Percentiles rank a stretch among this genome's conserved stretches.
These are phyloP conservation scores for Hippocampus abdominalis DNA, from an alignment of 2,113 vertebrate species.

Conservation along the genomic window DNA sequence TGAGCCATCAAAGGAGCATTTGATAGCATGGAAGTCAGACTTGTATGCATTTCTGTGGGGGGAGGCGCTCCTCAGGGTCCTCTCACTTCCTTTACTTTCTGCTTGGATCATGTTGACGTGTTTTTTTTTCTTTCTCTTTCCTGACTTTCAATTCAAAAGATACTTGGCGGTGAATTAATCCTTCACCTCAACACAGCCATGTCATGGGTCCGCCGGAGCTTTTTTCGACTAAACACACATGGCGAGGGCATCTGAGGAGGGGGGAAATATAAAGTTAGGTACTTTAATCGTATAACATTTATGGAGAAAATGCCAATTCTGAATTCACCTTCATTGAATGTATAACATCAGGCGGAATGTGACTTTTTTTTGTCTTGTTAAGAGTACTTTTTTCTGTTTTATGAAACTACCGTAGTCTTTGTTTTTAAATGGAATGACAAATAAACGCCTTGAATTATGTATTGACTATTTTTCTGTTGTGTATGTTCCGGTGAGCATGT, in stretches of 20 bases:
- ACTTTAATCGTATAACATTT: neutral
- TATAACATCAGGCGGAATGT: neutral
- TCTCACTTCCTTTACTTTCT: slow-evolving; percentile 84
- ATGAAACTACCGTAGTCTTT: neutral
- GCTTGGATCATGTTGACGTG: slow-evolving; percentile 82
- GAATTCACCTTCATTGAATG: neutral
- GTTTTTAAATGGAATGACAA: neutral
- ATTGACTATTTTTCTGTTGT: too few relatives aligned
- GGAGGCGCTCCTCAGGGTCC: slow-evolving; percentile 85
- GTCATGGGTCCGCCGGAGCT: slow-evolving; percentile 48
- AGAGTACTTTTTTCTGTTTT: neutral
- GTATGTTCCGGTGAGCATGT: neutral
- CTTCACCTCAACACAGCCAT: slow-evolving; percentile 33
- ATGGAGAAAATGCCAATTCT: neutral
- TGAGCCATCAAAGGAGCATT: slow-evolving; percentile 85
- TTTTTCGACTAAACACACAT: slow-evolving; percentile 50
- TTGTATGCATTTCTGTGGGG: slow-evolving; percentile 90
- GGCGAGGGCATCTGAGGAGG: slow-evolving; percentile 52
- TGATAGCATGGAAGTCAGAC: slow-evolving; percentile 89
- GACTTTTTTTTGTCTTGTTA: neutral
- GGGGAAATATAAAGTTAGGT: slow-evolving; percentile 8
- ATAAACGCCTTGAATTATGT: too few relatives aligned
- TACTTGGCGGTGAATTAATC: slow-evolving; percentile 19
- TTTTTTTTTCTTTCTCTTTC: neutral
- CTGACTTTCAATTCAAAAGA: neutral